phyloP scores from a whole-genome alignment of 1,140 invertebrate genomes.

The Drosophila hydei region DNA sequence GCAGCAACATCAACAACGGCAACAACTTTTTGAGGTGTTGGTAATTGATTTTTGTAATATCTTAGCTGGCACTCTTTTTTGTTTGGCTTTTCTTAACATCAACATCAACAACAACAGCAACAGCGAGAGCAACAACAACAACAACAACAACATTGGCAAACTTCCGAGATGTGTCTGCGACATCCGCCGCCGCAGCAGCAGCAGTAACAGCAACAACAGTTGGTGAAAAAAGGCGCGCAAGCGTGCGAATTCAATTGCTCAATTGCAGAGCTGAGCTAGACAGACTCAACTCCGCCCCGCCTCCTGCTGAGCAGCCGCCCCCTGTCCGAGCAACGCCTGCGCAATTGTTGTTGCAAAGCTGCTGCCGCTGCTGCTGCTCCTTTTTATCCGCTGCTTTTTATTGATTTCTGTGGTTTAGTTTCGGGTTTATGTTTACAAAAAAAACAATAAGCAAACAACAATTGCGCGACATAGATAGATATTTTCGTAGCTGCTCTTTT shows the following conservation, averaged over 20 bases:
- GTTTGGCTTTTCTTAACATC: conserved; percentile 67
- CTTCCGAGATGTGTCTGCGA: conserved; percentile 80
- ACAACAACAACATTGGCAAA: conserved; percentile 53
- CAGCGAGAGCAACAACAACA: conserved; percentile 32
- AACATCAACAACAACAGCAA: conserved; percentile 27
- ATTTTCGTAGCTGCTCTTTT: conserved; percentile 58
- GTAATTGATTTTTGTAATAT: conserved; percentile 83
- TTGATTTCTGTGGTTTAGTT: conserved; percentile 80
- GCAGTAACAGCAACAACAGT: conserved; percentile 31
- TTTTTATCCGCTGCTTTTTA: conserved; percentile 70
- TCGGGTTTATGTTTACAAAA: conserved; percentile 35
- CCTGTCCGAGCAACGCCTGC: conserved; percentile 58
- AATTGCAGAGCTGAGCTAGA: conserved; percentile 62
- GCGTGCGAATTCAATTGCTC: conserved; percentile 82
- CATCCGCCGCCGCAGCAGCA: conserved; percentile 61
- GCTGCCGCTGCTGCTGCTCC: conserved; percentile 49
- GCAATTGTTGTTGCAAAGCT: conserved; percentile 42
- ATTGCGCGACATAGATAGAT: conserved; percentile 27
- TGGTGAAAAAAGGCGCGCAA: conserved; percentile 75
- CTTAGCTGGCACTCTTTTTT: conserved; percentile 74
- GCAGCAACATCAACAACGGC: conserved; percentile 53
- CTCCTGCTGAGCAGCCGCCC: background rate
- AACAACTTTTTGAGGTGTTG: conserved; percentile 79
- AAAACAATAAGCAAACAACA: conserved; percentile 15
- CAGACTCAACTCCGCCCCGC: background rate